These are phyloP conservation scores for Lagorchestes hirsutus DNA, from an alignment of 2,797 vertebrate genomes.

Conservation along the genomic window DNA sequence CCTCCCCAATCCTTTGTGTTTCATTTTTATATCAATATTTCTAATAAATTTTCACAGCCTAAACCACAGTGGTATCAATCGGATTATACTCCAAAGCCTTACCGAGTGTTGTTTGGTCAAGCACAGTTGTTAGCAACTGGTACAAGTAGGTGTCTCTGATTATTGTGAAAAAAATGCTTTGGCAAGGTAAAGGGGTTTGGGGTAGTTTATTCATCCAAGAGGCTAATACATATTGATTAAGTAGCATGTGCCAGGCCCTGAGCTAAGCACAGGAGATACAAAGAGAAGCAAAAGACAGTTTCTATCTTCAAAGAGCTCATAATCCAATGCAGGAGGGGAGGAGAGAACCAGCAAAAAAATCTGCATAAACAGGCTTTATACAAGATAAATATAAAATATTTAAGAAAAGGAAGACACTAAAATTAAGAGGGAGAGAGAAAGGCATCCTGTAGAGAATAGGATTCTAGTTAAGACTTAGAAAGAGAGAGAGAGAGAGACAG, in stretches of 20 bases:
- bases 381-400: neutral
- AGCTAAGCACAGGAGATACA: neutral
- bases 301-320: neutral
- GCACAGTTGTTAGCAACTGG: neutral
- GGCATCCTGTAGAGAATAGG: neutral
- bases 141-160: neutral
- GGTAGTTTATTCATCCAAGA: neutral
- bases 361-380: neutral
- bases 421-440: neutral
- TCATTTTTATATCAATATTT: neutral
- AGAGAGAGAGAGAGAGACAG: neutral
- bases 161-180: neutral
- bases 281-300: neutral
- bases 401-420: neutral
- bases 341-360: neutral
- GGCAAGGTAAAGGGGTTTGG: neutral
- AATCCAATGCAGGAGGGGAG: neutral
- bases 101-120: neutral
- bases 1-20: neutral
- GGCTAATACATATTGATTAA: neutral
- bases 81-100: neutral
- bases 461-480: neutral
- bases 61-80: too few relatives aligned
- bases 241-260: neutral
- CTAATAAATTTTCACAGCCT: conserved; percentile 3